Percentiles rank a stretch among this genome's conserved stretches.
Conservation (phyloP, 2,888 invertebrate genomes). For the Lottia scabra region DNA sequence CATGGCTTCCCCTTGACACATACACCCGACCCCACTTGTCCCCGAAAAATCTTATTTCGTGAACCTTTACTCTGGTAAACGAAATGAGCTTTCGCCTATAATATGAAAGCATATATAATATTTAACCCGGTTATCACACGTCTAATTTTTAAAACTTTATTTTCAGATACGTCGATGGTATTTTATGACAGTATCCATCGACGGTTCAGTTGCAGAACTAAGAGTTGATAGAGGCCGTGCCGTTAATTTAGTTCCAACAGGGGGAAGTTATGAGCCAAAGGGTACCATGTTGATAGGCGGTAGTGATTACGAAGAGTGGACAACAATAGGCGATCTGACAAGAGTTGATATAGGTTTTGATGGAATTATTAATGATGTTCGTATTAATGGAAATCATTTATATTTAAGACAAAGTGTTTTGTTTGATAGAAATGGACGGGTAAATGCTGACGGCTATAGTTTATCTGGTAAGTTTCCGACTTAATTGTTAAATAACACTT, state of each 20-base stretch:
- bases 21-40: no score
- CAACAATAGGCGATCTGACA: neutral
- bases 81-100: no score
- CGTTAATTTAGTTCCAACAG: constrained; percentile 23
- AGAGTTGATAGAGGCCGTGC: constrained; percentile 29
- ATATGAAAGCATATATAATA: no score
- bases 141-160: neutral
- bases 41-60: no score
- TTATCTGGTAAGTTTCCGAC: constrained; percentile 14
- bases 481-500: neutral
- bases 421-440: constrained; percentile 4
- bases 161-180: constrained; percentile 36
- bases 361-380: constrained; percentile 15
- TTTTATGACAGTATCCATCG: constrained; percentile 26
- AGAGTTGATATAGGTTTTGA: constrained; percentile 17
- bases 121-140: no score
- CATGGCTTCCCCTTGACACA: no score
- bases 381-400: constrained; percentile 20
- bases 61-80: no score
- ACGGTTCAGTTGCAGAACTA: constrained; percentile 22
- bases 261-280: constrained; percentile 12
- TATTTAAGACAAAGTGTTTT: constrained; percentile 17
- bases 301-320: constrained; percentile 11
- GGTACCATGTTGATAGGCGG: constrained; percentile 18
- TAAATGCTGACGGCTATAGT: constrained; percentile 26